Conservation (phyloP, 2,888 invertebrate genomes). For the Stenotaenia linearis region DNA sequence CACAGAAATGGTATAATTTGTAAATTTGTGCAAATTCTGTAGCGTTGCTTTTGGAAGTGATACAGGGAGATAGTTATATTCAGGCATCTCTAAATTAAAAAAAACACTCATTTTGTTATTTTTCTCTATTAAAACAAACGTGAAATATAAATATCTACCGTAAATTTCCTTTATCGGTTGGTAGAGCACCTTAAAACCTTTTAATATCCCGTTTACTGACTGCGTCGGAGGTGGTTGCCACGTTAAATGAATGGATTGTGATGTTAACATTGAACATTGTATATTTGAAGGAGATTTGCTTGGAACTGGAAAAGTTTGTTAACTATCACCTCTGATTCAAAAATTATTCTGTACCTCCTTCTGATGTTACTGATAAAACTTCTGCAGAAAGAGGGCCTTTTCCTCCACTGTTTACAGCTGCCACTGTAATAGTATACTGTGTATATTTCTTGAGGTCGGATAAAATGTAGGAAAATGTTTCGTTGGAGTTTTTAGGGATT, state of each 20-base stretch:
- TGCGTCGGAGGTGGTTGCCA: constrained; percentile 91
- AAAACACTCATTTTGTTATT: neutral
- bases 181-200: constrained; percentile 81
- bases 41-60: constrained; percentile 62
- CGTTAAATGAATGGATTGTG: constrained; percentile 86
- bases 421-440: constrained; percentile 88
- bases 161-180: neutral
- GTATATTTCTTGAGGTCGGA: constrained; percentile 65
- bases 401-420: constrained; percentile 89
- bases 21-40: constrained; percentile 86
- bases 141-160: neutral
- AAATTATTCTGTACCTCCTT: constrained; percentile 65
- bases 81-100: neutral
- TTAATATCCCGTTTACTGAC: constrained; percentile 88
- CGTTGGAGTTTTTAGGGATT: neutral
- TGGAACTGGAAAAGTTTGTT: neutral
- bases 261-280: constrained; percentile 84
- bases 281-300: constrained; percentile 67
- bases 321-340: no score
- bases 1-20: constrained; percentile 95
- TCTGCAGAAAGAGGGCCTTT: constrained; percentile 85
- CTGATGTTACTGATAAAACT: constrained; percentile 84
- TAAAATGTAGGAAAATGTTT: neutral
- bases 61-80: neutral
- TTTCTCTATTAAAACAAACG: neutral